Evolutionary conservation across 2,888 invertebrate genomes (phyloP), one percentile per base, ranked within the genome.

Genomic region (Plagiodera versicolora): DNA sequence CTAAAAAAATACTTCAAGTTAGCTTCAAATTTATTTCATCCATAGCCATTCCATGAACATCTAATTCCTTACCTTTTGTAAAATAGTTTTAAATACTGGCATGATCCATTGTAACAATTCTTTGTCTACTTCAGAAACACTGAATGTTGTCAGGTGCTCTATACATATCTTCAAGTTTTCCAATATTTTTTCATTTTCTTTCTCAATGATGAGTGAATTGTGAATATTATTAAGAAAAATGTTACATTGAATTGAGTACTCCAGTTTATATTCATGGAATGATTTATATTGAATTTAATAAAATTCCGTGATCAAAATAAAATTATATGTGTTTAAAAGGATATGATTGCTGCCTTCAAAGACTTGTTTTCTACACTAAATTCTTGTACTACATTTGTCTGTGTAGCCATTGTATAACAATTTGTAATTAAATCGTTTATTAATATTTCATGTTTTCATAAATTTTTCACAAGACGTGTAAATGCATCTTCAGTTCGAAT

Each of bases 41-140:
- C n/a, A n/a, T n/a, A n/a, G n/a, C n/a, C n/a, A n/a, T n/a, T 32
- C 14, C 14, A 50, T 11, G 19, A 16, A 14, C 10, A 19, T 50
- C 3, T 17, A 50, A 9, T 16, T 16, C 19, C 9, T 16, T 59
- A 67, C 65, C 62, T 67, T 65, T 48, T 58, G 24, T 56, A 64
- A 44, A 57, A 19, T 51, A 19, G 39, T 52, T 55, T 59, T 51
- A 39, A 66, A 19, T n/a, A 51, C 53, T 16, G 64, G 64, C 52
- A 67, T 56, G n/a, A 66, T 16, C 59, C 58, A 54, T 30, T 61
- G 53, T 14, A 67, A 50, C 39, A 67, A 47, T 24, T 63, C 50
- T n/a, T 48, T 35, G 19, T 64, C 58, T 30, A 63, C 50, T 35
- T 63, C 50, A 3, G 52, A 56, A 14, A 63, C 46, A 47, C 44